phyloP scores from a whole-genome alignment of 1,140 invertebrate species.

The Neodiprion lecontei region DNA sequence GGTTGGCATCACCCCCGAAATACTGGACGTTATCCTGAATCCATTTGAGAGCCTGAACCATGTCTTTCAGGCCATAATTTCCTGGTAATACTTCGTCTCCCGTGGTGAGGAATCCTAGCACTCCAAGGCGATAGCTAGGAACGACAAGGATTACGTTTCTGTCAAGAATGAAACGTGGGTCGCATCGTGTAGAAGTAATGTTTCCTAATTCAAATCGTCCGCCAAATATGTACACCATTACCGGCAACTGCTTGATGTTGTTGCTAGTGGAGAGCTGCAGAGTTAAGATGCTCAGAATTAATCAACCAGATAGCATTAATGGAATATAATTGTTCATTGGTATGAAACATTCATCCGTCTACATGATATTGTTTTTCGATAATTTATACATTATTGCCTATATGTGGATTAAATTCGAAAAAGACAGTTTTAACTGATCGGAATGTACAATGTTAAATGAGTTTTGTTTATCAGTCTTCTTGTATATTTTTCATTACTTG shows the following conservation, averaged over 20 bases:
- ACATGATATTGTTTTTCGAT: background rate
- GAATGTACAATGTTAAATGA: background rate
- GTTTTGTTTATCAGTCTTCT: too few relatives aligned
- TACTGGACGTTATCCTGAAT: slow-evolving; percentile 51
- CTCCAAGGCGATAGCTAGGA: background rate
- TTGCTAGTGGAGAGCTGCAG: background rate
- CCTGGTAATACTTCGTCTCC: background rate
- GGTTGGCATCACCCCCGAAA: slow-evolving; percentile 57
- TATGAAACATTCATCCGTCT: background rate
- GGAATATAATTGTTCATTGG: background rate
- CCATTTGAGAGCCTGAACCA: slow-evolving; percentile 56
- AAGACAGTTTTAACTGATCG: background rate
- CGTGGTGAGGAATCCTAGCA: background rate
- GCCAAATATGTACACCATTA: background rate
- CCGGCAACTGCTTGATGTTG: background rate
- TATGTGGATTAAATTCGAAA: background rate
- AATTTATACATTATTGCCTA: background rate
- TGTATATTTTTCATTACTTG: too few relatives aligned
- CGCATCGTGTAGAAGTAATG: background rate
- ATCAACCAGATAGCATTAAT: background rate
- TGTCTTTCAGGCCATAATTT: slow-evolving; percentile 56
- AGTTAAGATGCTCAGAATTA: background rate
- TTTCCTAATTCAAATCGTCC: background rate
- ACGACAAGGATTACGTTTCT: background rate
- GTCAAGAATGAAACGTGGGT: background rate